Percentiles rank a stretch among this genome's conserved stretches.
Evolutionary conservation across 2,113 vertebrate species (phyloP).

Genomic region (Aplodontia rufa): DNA sequence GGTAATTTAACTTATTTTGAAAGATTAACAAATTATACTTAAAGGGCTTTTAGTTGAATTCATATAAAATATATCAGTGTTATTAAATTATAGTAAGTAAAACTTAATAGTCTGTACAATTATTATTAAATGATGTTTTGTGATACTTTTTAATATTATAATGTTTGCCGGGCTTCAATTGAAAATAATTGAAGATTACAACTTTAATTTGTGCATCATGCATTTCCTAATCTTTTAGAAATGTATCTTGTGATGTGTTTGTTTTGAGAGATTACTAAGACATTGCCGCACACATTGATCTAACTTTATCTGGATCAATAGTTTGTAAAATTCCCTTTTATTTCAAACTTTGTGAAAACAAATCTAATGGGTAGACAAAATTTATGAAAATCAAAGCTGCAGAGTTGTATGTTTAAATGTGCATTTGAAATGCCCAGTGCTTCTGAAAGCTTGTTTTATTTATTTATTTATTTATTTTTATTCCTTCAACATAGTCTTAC

Average conservation of each 20-base stretch:
- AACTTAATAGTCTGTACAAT: background rate
- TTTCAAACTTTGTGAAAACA: conserved; percentile 40
- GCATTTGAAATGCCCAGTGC: background rate
- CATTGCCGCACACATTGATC: background rate
- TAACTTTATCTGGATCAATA: fast-evolving
- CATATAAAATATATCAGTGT: background rate
- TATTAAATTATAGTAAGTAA: conserved; percentile 31
- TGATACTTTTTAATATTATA: background rate
- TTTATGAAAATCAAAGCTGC: background rate
- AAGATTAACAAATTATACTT: background rate
- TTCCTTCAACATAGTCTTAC: no score
- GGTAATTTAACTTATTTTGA: conserved; percentile 19
- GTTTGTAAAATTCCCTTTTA: background rate
- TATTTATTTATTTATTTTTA: no score
- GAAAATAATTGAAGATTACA: background rate
- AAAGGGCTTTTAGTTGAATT: background rate
- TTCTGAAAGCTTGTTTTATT: background rate
- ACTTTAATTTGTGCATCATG: background rate
- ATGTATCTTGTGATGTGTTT: background rate
- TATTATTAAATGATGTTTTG: background rate
- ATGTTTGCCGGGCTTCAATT: background rate
- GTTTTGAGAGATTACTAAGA: background rate
- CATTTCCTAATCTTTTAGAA: background rate
- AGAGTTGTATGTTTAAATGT: background rate
- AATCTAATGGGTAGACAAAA: background rate